These are phyloP conservation scores for Channa argus DNA, from an alignment of 2,113 vertebrate species.

Conservation along the genomic window DNA sequence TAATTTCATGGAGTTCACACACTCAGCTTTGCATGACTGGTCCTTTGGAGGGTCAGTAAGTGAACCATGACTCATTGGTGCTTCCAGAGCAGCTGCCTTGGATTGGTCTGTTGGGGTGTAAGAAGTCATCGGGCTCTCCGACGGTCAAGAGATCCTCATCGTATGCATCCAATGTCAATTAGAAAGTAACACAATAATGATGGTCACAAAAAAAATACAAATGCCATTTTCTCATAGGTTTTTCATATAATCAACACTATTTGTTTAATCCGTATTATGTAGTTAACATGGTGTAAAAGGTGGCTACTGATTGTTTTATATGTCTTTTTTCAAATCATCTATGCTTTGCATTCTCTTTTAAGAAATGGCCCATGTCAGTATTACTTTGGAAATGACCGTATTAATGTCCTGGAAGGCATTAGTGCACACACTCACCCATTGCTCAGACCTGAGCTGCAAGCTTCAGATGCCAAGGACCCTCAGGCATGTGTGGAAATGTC, in stretches of 20 bases:
- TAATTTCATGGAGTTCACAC: slow-evolving; percentile 30
- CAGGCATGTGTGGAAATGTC: too few species aligned
- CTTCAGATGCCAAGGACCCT: too few species aligned
- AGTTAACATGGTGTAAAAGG: too few species aligned
- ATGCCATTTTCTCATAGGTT: background rate
- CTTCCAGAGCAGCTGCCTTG: slow-evolving; percentile 45
- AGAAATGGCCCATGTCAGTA: too few species aligned
- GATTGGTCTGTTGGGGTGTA: slow-evolving; percentile 20
- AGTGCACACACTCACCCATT: too few species aligned
- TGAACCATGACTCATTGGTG: slow-evolving; percentile 49
- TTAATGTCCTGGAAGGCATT: too few species aligned
- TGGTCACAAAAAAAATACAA: slow-evolving; percentile 4
- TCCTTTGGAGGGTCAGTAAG: slow-evolving; percentile 41
- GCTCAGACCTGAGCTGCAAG: too few species aligned
- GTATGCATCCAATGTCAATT: slow-evolving; percentile 17
- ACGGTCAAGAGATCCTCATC: slow-evolving; percentile 28
- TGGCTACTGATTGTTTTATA: too few species aligned
- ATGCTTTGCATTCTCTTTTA: too few species aligned
- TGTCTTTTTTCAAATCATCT: too few species aligned
- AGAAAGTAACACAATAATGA: slow-evolving; percentile 7
- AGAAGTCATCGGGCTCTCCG: slow-evolving; percentile 27
- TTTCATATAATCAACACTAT: background rate
- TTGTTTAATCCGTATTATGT: too few species aligned
- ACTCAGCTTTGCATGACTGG: slow-evolving; percentile 43
- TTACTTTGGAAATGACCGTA: too few species aligned